Base-by-base conservation (phyloP, 2,888 invertebrate genomes). In the Hyposoter didymator region DNA sequence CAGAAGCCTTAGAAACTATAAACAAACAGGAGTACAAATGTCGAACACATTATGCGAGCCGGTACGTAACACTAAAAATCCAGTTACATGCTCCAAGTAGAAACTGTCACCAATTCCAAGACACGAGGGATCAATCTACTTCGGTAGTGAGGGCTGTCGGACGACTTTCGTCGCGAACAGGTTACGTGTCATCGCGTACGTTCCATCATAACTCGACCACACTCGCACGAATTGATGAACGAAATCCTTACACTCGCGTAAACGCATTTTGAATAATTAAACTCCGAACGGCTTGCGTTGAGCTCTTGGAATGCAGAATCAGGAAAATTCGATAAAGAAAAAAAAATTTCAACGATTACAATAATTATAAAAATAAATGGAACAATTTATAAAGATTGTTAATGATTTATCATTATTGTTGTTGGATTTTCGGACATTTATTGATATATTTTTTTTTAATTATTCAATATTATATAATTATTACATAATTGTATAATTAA, bases 31-130 rank as follows among this genome's bases (percentile, higher is more conserved):
- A 73, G 28, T 28, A 8, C 28, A 70, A 45, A 59, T 17, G 59
- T 7, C 28, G 19, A 69, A 45, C 8, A 67, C 45, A 76, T 64
- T 66, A 66, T 66, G 22, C 66, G 17, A n/a, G 64, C 22, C 19
- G 32, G 78, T 75, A 47, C 69, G 73, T 64, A 66, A 82, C 74
- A 72, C 39, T 22, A n/a, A 66, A 49, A 85, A 79, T 75, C 70
- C 70, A 4, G 17, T 66, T 28, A 59, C 79, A 81, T 74, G 28
- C 82, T 66, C 35, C 59, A 52, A 35, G 43, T 45, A 67, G 69
- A 35, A 66, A 32, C 28, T 64, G 0, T 39, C 19, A 55, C 45
- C 39, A 78, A 64, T 35, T 19, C 19, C 39, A 12, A 22, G 6
- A 79, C 75, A 55, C 66, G 74, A 1, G n/a, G 79, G 49, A 79